Evolutionary conservation across 2,113 vertebrate genomes (phyloP), one percentile per base, ranked within the genome.

Genomic region (Laterallus jamaicensis): DNA sequence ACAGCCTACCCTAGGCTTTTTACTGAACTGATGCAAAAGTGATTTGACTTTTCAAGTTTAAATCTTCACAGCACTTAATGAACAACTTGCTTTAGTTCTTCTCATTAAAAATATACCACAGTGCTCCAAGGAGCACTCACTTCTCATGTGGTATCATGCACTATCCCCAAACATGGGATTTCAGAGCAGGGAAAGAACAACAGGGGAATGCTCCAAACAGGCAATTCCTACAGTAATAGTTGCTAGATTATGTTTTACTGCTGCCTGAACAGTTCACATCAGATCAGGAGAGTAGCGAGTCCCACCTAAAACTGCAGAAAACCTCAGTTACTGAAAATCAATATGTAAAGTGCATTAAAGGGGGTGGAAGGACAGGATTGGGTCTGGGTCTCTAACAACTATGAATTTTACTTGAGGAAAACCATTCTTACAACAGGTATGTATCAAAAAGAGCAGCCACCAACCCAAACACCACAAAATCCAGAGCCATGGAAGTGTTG

Each of bases 1-100:
- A 55, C 13, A 71, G 35, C 37, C 24, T 24, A 7, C 40, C 49
- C 22, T 26, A 24, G 15, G 4, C 10, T n/a, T 52, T 35, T 12
- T 39, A 39, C 44, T 8, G 35, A 11, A 11, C 68, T 52, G 47
- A 73, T 37, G 59, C 0, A 1, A 81, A 76, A 0, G 3, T 15
- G 15, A 60, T 49, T 71, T 26, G 62, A 12, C 22, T 91, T 44
- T 58, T 56, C 24, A 16, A 44, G 60, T 56, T 52, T 28, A 66
- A 40, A 22, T 39, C 81, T 37, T 29, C 56, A 3, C 0, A 64
- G 35, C 37, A 76, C 22, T 59, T 47, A 8, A 69, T 1, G 21
- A 91, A 42, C 58, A 68, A 16, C 25, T 20, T 29, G 54, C 31
- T 52, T 44, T 39, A 69, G 67, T 74, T 80, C 60, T 64, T 56